Evolutionary conservation across 2,888 invertebrate species (phyloP).

Genomic region (Catocala fraxini): DNA sequence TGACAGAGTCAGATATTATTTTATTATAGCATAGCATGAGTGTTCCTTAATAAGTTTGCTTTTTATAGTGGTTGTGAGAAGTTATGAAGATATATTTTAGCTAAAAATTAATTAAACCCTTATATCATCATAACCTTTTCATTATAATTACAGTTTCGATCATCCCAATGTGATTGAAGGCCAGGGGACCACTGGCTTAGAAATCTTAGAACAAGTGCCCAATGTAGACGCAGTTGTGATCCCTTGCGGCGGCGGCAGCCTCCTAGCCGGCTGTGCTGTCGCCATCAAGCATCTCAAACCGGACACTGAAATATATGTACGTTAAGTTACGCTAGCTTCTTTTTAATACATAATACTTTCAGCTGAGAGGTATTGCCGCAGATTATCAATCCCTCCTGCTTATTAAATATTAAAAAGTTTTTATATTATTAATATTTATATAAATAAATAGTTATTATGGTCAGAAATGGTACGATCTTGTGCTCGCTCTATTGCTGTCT

Average conservation of each 20-base stretch:
- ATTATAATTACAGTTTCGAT: conserved; percentile 90
- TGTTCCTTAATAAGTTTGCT: too few species aligned
- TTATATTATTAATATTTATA: too few species aligned
- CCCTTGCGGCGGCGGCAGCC: conserved; percentile 97
- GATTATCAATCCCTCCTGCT: too few species aligned
- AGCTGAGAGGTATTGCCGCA: background rate
- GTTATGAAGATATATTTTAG: too few species aligned
- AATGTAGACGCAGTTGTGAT: conserved; percentile 95
- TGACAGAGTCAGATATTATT: too few species aligned
- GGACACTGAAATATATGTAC: conserved; percentile 94
- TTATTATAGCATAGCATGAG: too few species aligned
- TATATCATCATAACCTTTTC: background rate
- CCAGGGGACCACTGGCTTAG: conserved; percentile 97
- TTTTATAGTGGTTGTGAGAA: too few species aligned
- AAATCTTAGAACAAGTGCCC: conserved; percentile 96
- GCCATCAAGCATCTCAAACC: conserved; percentile 96
- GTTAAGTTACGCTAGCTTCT: conserved; percentile 83
- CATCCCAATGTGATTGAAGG: conserved; percentile 98
- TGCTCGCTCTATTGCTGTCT: too few species aligned
- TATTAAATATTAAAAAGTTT: too few species aligned
- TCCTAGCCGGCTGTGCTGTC: conserved; percentile 95
- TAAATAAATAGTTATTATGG: too few species aligned
- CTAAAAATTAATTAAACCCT: too few species aligned
- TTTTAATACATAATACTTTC: background rate
- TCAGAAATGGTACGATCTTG: too few species aligned